phyloP scores from a whole-genome alignment of 1,140 invertebrate species.

The Heterodera carotae region DNA sequence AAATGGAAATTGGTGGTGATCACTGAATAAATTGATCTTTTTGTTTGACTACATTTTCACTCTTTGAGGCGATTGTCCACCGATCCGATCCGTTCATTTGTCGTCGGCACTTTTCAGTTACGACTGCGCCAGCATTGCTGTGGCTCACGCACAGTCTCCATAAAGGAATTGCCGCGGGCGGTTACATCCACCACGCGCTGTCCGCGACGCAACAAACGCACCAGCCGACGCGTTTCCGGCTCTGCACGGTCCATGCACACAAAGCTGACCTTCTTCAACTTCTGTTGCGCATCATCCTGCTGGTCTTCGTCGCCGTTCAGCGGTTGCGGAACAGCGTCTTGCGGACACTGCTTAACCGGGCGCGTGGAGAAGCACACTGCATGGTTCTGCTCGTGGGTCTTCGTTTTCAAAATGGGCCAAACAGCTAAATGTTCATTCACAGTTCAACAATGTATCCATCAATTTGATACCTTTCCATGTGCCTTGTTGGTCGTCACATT shows the following conservation, averaged over 20 bases:
- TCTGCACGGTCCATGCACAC: conserved; percentile 19
- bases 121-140: not conserved
- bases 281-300: not conserved
- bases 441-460: not conserved
- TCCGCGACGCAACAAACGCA: not conserved
- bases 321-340: conserved; percentile 6
- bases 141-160: not conserved
- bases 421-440: conserved; percentile 1
- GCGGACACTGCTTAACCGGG: conserved; percentile 46
- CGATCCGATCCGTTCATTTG: not conserved
- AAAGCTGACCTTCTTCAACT: conserved; percentile 17
- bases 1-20: too few species aligned
- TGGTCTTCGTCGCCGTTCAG: not conserved
- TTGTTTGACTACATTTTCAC: not conserved
- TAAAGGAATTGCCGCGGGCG: conserved; percentile 8
- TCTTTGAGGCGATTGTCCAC: not conserved
- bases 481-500: conserved; percentile 22
- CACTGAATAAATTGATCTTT: not conserved
- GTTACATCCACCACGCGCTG: conserved; percentile 7
- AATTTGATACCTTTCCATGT: not conserved
- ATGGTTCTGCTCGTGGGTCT: conserved; percentile 37
- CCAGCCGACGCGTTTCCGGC: conserved; percentile 21
- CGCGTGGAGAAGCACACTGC: conserved; percentile 53
- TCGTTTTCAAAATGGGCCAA: conserved; percentile 31
- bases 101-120: not conserved